Conservation (phyloP, 35 echinoderm and acorn worm species). For the Heliocidaris erythrogramma region DNA sequence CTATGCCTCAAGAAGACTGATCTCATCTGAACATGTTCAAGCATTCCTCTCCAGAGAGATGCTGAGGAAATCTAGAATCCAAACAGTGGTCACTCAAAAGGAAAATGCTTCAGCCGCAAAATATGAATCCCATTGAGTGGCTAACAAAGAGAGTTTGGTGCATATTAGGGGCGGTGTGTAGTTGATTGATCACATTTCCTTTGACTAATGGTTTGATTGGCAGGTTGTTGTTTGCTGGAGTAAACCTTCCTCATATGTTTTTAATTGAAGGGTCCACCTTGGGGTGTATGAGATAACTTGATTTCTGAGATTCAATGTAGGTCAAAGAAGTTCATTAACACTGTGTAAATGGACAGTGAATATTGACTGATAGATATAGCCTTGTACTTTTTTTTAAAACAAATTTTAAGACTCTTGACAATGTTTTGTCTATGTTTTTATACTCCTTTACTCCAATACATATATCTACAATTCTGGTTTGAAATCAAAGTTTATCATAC, state of each 20-base stretch:
- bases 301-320: neutral
- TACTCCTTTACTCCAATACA: too few relatives aligned
- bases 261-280: neutral
- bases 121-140: neutral
- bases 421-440: too few relatives aligned
- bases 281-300: neutral
- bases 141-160: neutral
- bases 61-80: neutral
- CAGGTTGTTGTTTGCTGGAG: neutral
- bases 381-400: neutral
- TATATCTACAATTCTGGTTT: too few relatives aligned
- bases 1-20: neutral
- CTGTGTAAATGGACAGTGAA: neutral
- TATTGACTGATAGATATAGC: neutral
- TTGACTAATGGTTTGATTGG: neutral
- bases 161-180: neutral
- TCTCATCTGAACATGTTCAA: slow-evolving; percentile 4
- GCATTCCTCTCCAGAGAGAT: neutral
- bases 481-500: too few relatives aligned
- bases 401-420: too few relatives aligned
- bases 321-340: slow-evolving; percentile 17
- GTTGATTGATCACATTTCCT: slow-evolving; percentile 1
- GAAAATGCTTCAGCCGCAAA: neutral
- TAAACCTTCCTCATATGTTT: neutral
- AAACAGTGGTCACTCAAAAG: neutral